Percentiles rank a stretch among this genome's conserved stretches.
phyloP scores from a whole-genome alignment of 2,797 vertebrate species.

The Anas georgica region DNA sequence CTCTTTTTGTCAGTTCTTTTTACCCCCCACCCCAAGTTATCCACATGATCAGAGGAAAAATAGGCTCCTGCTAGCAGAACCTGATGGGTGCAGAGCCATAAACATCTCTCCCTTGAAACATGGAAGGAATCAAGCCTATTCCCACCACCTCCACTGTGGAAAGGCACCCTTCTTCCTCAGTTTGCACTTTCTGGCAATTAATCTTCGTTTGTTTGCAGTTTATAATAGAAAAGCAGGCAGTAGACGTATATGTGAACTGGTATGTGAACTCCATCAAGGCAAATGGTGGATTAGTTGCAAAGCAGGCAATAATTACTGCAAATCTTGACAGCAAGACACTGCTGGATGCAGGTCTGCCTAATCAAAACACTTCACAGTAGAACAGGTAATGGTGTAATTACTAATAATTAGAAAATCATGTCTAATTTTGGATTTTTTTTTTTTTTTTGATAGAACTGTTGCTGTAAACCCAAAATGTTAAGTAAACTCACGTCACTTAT shows the following conservation, averaged over 20 bases:
- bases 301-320: background rate
- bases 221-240: background rate
- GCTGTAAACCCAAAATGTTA: background rate
- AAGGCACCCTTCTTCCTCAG: background rate
- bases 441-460: background rate
- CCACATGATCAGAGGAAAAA: background rate
- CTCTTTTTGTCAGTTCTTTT: background rate
- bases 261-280: background rate
- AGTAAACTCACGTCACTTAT: background rate
- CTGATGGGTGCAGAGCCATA: background rate
- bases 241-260: accelerated
- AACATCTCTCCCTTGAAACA: background rate
- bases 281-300: background rate
- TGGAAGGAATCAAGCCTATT: background rate
- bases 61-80: background rate
- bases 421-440: too few relatives aligned
- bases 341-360: background rate
- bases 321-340: background rate
- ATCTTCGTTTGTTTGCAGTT: background rate
- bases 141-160: accelerated
- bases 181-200: background rate
- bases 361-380: background rate
- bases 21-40: background rate
- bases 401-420: background rate
- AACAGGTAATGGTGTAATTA: background rate